Percentiles rank a stretch among this genome's conserved stretches.
phyloP scores from a whole-genome alignment of 2,113 vertebrate genomes.

The Oryzias curvinotus region DNA sequence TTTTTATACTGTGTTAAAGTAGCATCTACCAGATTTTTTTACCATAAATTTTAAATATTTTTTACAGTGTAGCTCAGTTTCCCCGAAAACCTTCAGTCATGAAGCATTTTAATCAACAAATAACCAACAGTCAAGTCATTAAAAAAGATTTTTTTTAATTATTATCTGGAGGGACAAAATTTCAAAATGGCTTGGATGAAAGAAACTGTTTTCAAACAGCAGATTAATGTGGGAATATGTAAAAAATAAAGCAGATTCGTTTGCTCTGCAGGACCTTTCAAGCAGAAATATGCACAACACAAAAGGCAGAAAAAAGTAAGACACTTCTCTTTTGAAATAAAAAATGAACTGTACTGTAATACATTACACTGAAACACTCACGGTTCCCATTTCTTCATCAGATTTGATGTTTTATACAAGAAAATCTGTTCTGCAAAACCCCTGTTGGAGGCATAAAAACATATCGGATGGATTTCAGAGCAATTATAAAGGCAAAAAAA shows the following conservation, averaged over 20 bases:
- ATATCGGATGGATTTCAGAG: constrained; percentile 76
- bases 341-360: constrained; percentile 80
- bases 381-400: constrained; percentile 82
- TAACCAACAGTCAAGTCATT: constrained; percentile 46
- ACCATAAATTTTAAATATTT: too few relatives aligned
- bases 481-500: constrained; percentile 76
- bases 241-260: constrained; percentile 85
- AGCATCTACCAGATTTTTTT: too few relatives aligned
- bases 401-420: constrained; percentile 81
- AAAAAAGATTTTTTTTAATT: constrained; percentile 78
- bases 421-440: constrained; percentile 73
- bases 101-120: background rate
- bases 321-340: constrained; percentile 82
- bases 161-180: constrained; percentile 89
- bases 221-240: constrained; percentile 79
- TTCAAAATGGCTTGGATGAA: constrained; percentile 91
- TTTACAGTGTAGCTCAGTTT: too few relatives aligned
- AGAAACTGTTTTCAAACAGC: constrained; percentile 86
- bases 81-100: background rate
- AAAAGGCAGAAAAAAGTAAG: constrained; percentile 81
- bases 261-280: constrained; percentile 85
- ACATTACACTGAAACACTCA: constrained; percentile 88
- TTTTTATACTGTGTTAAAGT: too few relatives aligned
- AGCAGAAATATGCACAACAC: constrained; percentile 89
- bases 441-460: constrained; percentile 63